Conservation (phyloP, 2,888 invertebrate genomes). For the Andrena flavipes region DNA sequence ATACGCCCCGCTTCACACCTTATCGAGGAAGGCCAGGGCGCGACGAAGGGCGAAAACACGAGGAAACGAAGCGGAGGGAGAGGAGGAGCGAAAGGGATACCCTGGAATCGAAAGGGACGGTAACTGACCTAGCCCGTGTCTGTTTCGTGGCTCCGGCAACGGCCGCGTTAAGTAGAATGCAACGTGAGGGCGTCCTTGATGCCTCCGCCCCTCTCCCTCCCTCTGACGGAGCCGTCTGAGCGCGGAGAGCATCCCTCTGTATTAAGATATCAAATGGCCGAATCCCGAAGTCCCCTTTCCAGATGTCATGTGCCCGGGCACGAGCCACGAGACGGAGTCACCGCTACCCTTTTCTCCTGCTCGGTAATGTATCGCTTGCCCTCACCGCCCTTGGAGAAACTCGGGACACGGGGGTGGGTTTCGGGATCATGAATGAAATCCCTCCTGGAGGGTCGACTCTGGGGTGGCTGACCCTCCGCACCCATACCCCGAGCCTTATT, state of each 20-base stretch:
- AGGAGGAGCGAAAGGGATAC: conserved; percentile 37
- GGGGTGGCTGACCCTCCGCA: conserved; percentile 83
- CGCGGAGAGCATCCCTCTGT: conserved; percentile 59
- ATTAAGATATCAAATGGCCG: conserved; percentile 84
- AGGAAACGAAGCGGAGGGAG: neutral
- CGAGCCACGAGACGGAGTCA: conserved; percentile 50
- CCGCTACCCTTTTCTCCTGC: conserved; percentile 78
- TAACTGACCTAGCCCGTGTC: conserved; percentile 70
- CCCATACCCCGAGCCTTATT: conserved; percentile 71
- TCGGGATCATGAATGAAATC: conserved; percentile 83
- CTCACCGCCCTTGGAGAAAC: conserved; percentile 74
- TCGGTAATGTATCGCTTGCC: conserved; percentile 80
- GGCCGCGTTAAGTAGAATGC: conserved; percentile 76
- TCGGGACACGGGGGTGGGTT: conserved; percentile 70
- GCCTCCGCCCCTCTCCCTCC: conserved; percentile 4
- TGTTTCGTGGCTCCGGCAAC: conserved; percentile 45
- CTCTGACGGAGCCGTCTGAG: neutral
- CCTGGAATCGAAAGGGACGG: conserved; percentile 51
- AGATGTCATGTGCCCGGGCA: conserved; percentile 77
- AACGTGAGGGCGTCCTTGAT: conserved; percentile 75
- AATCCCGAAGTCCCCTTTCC: conserved; percentile 79
- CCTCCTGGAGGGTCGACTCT: conserved; percentile 82
- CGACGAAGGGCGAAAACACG: neutral
- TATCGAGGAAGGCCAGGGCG: neutral
- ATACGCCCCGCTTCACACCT: neutral